phyloP scores from a whole-genome alignment of 2,888 invertebrate genomes.

The Lithophane socia region DNA sequence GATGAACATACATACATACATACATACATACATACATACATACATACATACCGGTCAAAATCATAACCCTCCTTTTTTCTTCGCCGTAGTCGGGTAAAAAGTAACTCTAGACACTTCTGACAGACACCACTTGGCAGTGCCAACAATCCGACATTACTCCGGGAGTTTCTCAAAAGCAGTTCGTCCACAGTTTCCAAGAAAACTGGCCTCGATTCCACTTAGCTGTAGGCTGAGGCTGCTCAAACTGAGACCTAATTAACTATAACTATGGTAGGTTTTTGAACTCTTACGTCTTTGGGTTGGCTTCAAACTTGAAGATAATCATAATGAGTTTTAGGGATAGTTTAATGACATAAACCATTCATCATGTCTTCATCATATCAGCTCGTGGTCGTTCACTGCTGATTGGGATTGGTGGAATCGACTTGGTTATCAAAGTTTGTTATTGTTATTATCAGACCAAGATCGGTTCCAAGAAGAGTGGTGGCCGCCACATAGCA shows the following conservation, averaged over 20 bases:
- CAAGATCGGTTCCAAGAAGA: no score
- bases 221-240: slow-evolving; percentile 39
- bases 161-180: slow-evolving; percentile 28
- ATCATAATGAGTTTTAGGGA: neutral
- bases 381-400: neutral
- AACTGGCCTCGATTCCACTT: slow-evolving; percentile 49
- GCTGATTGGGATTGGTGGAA: neutral
- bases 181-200: slow-evolving; percentile 37
- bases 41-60: no score
- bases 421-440: neutral
- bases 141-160: slow-evolving; percentile 24
- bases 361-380: neutral
- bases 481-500: no score
- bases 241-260: slow-evolving; percentile 50
- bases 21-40: no score
- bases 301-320: slow-evolving; percentile 19
- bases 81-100: no score
- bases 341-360: neutral
- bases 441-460: no score
- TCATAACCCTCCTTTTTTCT: no score
- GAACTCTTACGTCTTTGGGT: slow-evolving; percentile 17
- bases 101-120: neutral
- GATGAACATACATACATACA: no score
- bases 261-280: slow-evolving; percentile 12
- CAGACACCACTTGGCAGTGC: slow-evolving; percentile 10